These are phyloP conservation scores for Alosa sapidissima DNA, from an alignment of 2,797 vertebrate species.

Conservation along the genomic window DNA sequence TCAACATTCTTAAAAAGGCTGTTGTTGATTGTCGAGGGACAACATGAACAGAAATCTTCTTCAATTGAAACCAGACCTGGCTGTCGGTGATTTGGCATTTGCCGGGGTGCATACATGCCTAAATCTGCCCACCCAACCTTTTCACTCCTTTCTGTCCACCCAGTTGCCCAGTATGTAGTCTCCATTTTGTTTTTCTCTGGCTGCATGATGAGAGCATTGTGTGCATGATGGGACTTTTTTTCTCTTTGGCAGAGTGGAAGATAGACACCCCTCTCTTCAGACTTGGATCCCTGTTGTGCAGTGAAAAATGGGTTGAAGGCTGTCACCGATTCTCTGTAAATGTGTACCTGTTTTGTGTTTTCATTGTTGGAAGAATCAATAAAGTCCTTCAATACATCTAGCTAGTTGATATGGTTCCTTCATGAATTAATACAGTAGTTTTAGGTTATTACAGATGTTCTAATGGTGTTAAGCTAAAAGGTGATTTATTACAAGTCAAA, in stretches of 20 bases:
- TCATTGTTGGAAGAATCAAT: constrained; percentile 64
- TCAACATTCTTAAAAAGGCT: neutral
- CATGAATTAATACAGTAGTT: neutral
- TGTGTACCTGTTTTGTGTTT: constrained; percentile 66
- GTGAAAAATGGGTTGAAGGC: constrained; percentile 55
- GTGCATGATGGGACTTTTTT: constrained; percentile 10
- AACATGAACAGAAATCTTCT: neutral
- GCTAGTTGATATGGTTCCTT: neutral
- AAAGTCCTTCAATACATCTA: constrained; percentile 64
- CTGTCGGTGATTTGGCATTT: neutral
- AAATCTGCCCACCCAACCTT: neutral
- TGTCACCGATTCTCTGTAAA: constrained; percentile 52
- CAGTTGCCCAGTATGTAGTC: neutral
- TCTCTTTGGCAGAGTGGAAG: neutral
- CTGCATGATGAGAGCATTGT: constrained; percentile 11
- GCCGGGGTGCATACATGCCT: neutral
- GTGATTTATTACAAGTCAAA: too few relatives aligned
- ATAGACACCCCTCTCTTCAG: constrained; percentile 8
- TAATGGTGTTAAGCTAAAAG: too few relatives aligned
- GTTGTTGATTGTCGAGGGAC: neutral
- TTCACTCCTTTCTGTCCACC: neutral
- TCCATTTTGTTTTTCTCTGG: neutral
- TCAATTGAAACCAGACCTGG: neutral
- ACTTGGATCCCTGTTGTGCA: constrained; percentile 47
- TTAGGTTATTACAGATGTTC: too few relatives aligned